Evolutionary conservation across 2,888 invertebrate species (phyloP), one percentile per base, ranked within the genome.

Genomic region (Osmoderma eremita): DNA sequence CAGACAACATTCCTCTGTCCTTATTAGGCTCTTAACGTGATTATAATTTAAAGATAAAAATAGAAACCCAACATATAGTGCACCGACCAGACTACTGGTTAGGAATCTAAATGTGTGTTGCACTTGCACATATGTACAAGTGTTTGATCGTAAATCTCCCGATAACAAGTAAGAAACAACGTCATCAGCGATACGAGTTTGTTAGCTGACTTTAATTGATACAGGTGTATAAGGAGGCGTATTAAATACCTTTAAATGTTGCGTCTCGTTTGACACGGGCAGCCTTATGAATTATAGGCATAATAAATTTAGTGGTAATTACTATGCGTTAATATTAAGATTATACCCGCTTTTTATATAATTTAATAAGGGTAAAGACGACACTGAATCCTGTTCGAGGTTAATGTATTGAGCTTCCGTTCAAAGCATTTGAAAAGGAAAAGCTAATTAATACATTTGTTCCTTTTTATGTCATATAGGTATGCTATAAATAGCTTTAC

Each of bases 231-330:
- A 61, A 48, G 45, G 18, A 45, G 58, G 24, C 30, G 30, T 48
- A 61, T 45, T 61, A 61, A 61, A 45, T 61, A 61, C 58, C 30
- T 61, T 56, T 30, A 45, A 61, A 61, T 61, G 42, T 61, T 45
- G 58, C 45, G 36, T 45, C 48, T 48, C 45, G 58, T 22, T 61
- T 61, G 58, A 48, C 58, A 30, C 58, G 58, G 45, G 30, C 17
- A 45, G 30, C 17, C 30, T 45, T 30, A 61, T 61, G 36, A 36
- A 61, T 61, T 61, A 61, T 61, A 24, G 18, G n/a, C 8, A 15
- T 61, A 61, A 61, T 61, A 61, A 61, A 61, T 61, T 61, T 36
- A 42, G 30, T 30, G 30, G 18, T 45, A 61, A 61, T 61, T 61
- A 45, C 24, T 45, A 1, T 45, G 18, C 15, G 22, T 10, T 30